A percentile compares a stretch with the other conserved stretches of the same genome.
Evolutionary conservation across 2,888 invertebrate genomes (phyloP).

Genomic region (Mythimna pallens): DNA sequence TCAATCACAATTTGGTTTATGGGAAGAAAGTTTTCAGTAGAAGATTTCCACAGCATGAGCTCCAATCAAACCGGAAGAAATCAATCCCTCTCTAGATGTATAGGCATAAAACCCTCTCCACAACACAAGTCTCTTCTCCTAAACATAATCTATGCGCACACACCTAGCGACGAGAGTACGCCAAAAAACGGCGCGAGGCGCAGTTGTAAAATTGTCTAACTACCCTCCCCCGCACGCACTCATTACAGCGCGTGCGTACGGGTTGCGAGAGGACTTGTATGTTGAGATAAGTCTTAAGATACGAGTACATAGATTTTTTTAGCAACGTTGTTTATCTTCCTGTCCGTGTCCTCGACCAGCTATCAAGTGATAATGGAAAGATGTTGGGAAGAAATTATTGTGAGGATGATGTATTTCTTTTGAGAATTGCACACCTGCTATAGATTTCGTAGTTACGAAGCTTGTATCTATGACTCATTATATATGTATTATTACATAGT

Average conservation of each 20-base stretch:
- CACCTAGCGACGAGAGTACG: slow-evolving; percentile 88
- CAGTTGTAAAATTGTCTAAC: slow-evolving; percentile 91
- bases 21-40: background rate
- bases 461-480: too few species aligned
- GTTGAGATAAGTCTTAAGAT: slow-evolving; percentile 72
- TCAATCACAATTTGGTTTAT: too few species aligned
- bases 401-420: too few species aligned
- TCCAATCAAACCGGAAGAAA: too few species aligned
- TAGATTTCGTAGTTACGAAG: too few species aligned
- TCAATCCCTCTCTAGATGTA: too few species aligned
- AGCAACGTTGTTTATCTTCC: too few species aligned
- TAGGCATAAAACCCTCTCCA: slow-evolving; percentile 51
- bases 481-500: too few species aligned
- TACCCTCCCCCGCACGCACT: slow-evolving; percentile 88
- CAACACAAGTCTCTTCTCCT: slow-evolving; percentile 60
- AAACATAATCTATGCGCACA: slow-evolving; percentile 79
- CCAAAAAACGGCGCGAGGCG: slow-evolving; percentile 89
- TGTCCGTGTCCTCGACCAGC: too few species aligned
- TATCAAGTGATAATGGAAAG: too few species aligned
- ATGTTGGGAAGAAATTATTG: too few species aligned
- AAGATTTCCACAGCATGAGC: background rate
- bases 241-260: slow-evolving; percentile 88
- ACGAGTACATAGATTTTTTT: background rate
- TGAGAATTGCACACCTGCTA: too few species aligned
- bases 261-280: slow-evolving; percentile 62